Percentiles rank a stretch among this genome's conserved stretches.
Evolutionary conservation across 2,797 vertebrate species (phyloP).

Genomic region (Sphenodon punctatus): DNA sequence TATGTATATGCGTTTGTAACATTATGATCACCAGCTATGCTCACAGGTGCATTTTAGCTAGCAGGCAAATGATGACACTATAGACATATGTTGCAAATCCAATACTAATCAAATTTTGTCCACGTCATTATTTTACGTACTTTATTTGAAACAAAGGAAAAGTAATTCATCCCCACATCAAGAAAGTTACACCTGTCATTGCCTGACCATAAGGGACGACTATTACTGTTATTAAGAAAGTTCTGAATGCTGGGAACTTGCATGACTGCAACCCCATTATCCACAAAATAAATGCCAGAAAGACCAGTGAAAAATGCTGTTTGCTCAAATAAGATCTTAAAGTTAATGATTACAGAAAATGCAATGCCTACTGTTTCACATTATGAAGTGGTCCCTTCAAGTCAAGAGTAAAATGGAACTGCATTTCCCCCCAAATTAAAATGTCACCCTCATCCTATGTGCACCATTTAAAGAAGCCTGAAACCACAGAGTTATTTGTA

Average conservation of each 20-base stretch:
- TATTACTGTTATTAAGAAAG: not conserved
- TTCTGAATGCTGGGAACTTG: slow-evolving; percentile 1
- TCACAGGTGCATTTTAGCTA: too few species aligned
- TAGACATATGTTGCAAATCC: too few species aligned
- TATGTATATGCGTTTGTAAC: too few species aligned
- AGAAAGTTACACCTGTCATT: not conserved
- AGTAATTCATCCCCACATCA: not conserved
- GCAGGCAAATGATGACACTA: too few species aligned
- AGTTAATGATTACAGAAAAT: slow-evolving; percentile 39
- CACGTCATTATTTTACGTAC: too few species aligned
- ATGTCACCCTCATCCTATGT: slow-evolving; percentile 7
- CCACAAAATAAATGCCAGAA: not conserved
- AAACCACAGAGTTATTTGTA: too few species aligned
- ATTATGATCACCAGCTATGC: too few species aligned
- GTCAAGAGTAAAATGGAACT: not conserved
- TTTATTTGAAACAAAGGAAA: slow-evolving; percentile 13
- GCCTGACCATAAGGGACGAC: not conserved
- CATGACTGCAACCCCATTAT: not conserved
- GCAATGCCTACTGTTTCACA: slow-evolving; percentile 10
- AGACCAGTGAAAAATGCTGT: slow-evolving; percentile 20
- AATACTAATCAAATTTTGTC: too few species aligned
- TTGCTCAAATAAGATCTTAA: slow-evolving; percentile 24
- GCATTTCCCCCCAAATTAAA: slow-evolving; percentile 53
- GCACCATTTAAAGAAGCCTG: slow-evolving; percentile 3
- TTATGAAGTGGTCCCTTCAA: slow-evolving; percentile 18